These are phyloP conservation scores for Linnaemya vulpina DNA, from an alignment of 2,888 invertebrate species.

Conservation along the genomic window DNA sequence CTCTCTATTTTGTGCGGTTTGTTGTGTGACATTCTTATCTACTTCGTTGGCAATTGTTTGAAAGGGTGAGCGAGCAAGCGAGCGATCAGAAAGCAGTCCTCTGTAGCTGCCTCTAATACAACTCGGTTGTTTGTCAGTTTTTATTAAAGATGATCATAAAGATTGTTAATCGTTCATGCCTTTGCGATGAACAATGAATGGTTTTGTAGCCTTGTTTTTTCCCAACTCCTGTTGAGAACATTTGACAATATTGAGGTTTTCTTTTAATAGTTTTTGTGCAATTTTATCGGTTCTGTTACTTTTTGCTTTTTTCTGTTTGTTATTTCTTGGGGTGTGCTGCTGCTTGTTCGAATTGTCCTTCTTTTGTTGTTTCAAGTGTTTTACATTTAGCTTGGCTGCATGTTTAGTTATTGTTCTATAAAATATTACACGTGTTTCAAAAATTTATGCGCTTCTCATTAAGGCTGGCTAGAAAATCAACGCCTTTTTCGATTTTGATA, in stretches of 20 bases:
- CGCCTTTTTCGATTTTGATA: conserved; percentile 43
- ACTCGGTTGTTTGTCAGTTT: conserved; percentile 55
- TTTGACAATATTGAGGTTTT: conserved; percentile 66
- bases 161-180: conserved; percentile 69
- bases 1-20: conserved; percentile 75
- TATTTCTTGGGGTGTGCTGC: conserved; percentile 64
- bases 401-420: conserved; percentile 13
- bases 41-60: conserved; percentile 76
- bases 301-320: conserved; percentile 18
- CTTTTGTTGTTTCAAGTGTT: conserved; percentile 35
- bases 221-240: conserved; percentile 47
- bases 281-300: conserved; percentile 54
- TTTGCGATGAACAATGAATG: conserved; percentile 34
- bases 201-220: conserved; percentile 18
- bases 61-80: neutral
- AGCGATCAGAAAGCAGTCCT: neutral
- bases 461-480: conserved; percentile 62
- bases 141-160: conserved; percentile 65
- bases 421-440: neutral
- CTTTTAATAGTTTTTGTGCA: conserved; percentile 54
- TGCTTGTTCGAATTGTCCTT: conserved; percentile 56
- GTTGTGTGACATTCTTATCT: conserved; percentile 83
- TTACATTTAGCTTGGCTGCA: conserved; percentile 10
- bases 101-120: conserved; percentile 57
- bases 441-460: conserved; percentile 37